Evolutionary conservation across 2,113 vertebrate genomes (phyloP).

Genomic region (Gadus chalcogrammus): DNA sequence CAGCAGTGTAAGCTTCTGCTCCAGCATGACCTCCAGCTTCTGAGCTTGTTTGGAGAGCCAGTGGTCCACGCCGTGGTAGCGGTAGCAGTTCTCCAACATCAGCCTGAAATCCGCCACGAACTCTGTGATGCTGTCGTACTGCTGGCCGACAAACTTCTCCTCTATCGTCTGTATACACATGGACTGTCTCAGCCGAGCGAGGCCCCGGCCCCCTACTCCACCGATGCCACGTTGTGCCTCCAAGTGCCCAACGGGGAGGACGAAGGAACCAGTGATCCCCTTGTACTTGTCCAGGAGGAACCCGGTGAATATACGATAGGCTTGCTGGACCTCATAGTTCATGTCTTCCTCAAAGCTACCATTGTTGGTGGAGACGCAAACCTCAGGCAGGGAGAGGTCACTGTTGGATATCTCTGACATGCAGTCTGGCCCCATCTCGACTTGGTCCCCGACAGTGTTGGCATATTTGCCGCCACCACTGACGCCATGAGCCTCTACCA

Average conservation of each 20-base stretch:
- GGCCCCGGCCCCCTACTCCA: constrained; percentile 35
- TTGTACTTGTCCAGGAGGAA: constrained; percentile 90
- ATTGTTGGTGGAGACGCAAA: constrained; percentile 59
- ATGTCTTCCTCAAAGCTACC: constrained; percentile 69
- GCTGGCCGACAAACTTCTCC: constrained; percentile 83
- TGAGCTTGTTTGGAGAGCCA: constrained; percentile 97
- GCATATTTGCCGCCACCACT: constrained; percentile 27
- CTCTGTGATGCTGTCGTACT: constrained; percentile 85
- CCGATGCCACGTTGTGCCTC: constrained; percentile 51
- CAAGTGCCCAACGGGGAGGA: constrained; percentile 67
- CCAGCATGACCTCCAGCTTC: constrained; percentile 93
- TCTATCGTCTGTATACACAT: constrained; percentile 85
- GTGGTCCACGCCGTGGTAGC: constrained; percentile 89
- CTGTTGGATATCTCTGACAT: constrained; percentile 58
- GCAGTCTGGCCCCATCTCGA: constrained; percentile 36
- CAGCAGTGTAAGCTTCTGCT: constrained; percentile 91
- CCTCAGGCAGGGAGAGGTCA: constrained; percentile 60
- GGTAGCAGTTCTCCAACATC: constrained; percentile 93
- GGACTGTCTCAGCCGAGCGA: constrained; percentile 51
- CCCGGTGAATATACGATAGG: constrained; percentile 83
- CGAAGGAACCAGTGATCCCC: constrained; percentile 79
- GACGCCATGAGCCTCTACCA: constrained; percentile 12
- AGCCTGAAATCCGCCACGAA: constrained; percentile 92
- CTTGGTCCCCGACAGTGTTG: constrained; percentile 14
- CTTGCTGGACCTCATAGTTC: constrained; percentile 87